phyloP scores from a whole-genome alignment of 2,113 vertebrate genomes.

The Heloderma charlesbogerti region DNA sequence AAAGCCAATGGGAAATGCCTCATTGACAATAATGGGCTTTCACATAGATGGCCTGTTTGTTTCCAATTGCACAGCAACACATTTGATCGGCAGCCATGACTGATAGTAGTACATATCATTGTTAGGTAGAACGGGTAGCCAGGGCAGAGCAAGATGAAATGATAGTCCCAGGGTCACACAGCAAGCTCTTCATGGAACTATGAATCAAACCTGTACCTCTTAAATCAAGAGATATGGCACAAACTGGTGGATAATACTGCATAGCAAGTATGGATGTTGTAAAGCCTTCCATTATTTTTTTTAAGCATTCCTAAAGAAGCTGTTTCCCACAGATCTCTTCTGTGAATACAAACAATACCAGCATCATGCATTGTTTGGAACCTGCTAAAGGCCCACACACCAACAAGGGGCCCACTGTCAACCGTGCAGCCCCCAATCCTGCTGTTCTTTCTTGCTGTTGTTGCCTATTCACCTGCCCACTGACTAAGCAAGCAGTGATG shows the following conservation, averaged over 20 bases:
- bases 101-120: fast-evolving
- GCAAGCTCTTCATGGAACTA: neutral
- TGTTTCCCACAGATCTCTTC: neutral
- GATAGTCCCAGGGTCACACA: slow-evolving; percentile 10
- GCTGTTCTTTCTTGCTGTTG: neutral
- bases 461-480: neutral
- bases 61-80: neutral
- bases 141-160: neutral
- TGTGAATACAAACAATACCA: neutral
- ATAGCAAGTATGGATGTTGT: neutral
- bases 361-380: neutral
- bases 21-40: neutral
- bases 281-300: neutral
- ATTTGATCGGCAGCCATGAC: neutral
- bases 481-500: neutral
- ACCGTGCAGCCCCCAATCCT: neutral
- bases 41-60: neutral
- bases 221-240: neutral
- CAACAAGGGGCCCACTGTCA: neutral
- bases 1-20: slow-evolving; percentile 36
- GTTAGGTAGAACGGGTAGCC: neutral
- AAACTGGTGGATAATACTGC: neutral
- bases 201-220: neutral
- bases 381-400: neutral
- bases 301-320: neutral